Percentiles rank a stretch among this genome's conserved stretches.
phyloP scores from a whole-genome alignment of 1,140 invertebrate species.

The Phocides pigmalion region DNA sequence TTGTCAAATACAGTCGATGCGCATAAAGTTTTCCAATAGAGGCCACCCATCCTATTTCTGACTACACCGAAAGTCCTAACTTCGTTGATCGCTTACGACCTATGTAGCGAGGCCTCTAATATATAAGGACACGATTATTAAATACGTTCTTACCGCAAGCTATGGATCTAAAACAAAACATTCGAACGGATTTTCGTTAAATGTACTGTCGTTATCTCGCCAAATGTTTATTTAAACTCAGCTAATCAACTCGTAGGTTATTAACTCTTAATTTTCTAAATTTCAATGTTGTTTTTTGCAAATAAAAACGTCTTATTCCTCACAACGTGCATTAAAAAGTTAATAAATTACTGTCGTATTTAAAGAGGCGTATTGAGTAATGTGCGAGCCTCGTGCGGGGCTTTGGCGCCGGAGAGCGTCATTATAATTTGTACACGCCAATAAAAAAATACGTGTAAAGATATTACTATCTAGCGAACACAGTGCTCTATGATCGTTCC shows the following conservation, averaged over 20 bases:
- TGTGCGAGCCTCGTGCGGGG: slow-evolving; percentile 4
- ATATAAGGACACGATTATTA: too few relatives aligned
- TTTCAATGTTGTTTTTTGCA: neutral
- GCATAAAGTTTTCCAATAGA: too few relatives aligned
- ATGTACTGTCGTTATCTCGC: too few relatives aligned
- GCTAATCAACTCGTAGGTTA: neutral
- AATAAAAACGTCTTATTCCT: neutral
- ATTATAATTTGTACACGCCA: slow-evolving; percentile 30
- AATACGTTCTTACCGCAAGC: too few relatives aligned
- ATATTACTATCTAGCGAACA: slow-evolving; percentile 21
- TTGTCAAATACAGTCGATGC: too few relatives aligned
- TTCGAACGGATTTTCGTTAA: too few relatives aligned
- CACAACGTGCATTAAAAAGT: slow-evolving; percentile 6
- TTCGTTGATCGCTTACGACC: too few relatives aligned
- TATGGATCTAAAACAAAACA: too few relatives aligned
- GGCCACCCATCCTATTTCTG: too few relatives aligned
- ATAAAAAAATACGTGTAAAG: slow-evolving; percentile 29
- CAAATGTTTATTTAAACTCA: neutral
- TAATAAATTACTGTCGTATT: slow-evolving; percentile 21
- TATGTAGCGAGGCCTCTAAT: too few relatives aligned
- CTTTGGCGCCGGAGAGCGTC: slow-evolving; percentile 24
- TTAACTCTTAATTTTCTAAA: neutral
- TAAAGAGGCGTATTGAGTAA: slow-evolving; percentile 18
- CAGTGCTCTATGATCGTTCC: slow-evolving; percentile 24
- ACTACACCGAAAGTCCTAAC: too few relatives aligned